These are phyloP conservation scores for Eucidaris tribuloides DNA, from an alignment of 35 echinoderm and acorn worm species.

Conservation along the genomic window DNA sequence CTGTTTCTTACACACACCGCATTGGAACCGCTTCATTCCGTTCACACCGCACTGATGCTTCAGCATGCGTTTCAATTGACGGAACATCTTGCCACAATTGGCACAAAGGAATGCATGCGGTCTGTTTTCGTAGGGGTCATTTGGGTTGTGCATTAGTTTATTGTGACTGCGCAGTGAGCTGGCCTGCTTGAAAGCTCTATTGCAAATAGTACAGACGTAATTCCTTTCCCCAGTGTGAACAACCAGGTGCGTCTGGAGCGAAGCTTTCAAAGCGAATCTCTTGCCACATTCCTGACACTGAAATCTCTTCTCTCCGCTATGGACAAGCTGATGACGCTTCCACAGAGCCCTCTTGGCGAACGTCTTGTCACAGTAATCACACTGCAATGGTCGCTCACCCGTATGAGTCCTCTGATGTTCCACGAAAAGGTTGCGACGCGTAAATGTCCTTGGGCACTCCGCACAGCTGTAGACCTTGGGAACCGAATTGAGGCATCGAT, in stretches of 20 bases:
- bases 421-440: not conserved
- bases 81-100: constrained; percentile 59
- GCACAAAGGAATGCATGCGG: constrained; percentile 36
- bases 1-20: constrained; percentile 56
- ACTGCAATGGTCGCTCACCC: constrained; percentile 23
- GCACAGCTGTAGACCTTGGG: constrained; percentile 3
- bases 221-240: constrained; percentile 30
- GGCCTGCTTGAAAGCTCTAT: constrained; percentile 36
- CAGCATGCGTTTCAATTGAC: constrained; percentile 41
- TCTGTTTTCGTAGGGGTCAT: not conserved
- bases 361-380: constrained; percentile 20
- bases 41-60: constrained; percentile 51
- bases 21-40: constrained; percentile 62
- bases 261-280: not conserved
- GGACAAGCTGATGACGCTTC: constrained; percentile 2
- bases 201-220: constrained; percentile 54
- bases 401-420: constrained; percentile 30
- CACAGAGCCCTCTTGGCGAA: constrained; percentile 8
- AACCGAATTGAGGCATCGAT: not conserved
- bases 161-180: constrained; percentile 42
- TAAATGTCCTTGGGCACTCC: constrained; percentile 10
- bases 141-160: constrained; percentile 42
- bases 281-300: constrained; percentile 18
- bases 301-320: constrained; percentile 12
- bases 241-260: constrained; percentile 14